phyloP scores from a whole-genome alignment of 2,113 vertebrate genomes.

The Mesoclemmys tuberculata region DNA sequence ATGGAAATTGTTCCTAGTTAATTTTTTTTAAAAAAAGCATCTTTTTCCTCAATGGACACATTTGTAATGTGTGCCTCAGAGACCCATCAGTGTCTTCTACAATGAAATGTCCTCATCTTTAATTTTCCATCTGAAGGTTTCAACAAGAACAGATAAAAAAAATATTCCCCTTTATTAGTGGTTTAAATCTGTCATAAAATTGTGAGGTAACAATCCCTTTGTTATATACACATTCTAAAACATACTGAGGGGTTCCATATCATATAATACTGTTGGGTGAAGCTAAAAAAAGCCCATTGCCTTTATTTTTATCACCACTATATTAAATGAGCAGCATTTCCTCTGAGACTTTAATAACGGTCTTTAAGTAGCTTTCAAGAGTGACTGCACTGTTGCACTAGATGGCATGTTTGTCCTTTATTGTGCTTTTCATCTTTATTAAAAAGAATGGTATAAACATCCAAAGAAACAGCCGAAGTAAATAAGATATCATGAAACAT shows the following conservation, averaged over 20 bases:
- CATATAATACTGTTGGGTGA: neutral
- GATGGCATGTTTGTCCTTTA: neutral
- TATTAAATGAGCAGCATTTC: neutral
- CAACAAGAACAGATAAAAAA: neutral
- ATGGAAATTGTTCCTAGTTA: neutral
- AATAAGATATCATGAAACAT: neutral
- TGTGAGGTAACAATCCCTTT: neutral
- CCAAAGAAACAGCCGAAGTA: neutral
- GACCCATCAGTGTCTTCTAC: neutral
- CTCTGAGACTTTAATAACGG: neutral
- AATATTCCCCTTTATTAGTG: neutral
- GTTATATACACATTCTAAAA: neutral
- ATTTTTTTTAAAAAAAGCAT: no score
- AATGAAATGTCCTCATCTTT: neutral
- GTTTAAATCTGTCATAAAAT: neutral
- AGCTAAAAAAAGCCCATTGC: neutral
- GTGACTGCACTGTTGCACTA: neutral
- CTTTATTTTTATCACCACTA: neutral
- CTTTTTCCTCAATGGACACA: neutral
- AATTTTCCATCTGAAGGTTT: neutral
- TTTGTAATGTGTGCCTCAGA: neutral
- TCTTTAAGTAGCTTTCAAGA: neutral
- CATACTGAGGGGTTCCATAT: neutral
- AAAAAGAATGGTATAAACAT: neutral
- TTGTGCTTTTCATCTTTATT: rapidly evolving